phyloP scores from a whole-genome alignment of 92 coral and sea anemone species.

The Phenganax stokvisi region DNA sequence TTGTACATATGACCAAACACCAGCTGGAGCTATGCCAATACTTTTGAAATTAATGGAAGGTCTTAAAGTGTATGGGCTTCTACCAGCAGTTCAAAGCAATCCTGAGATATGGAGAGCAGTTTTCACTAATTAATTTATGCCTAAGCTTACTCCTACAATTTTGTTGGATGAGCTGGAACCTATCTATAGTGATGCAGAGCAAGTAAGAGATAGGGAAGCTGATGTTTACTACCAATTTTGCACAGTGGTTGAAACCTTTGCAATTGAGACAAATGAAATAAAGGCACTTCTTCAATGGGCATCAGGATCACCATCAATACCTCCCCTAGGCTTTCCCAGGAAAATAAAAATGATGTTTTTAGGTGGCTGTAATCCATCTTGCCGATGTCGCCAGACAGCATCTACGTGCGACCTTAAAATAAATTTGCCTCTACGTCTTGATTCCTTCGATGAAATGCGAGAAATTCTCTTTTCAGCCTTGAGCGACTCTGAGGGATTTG shows the following conservation, averaged over 20 bases:
- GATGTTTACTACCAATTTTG: conserved; percentile 46
- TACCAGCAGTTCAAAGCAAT: conserved; percentile 38
- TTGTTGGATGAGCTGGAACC: conserved; percentile 45
- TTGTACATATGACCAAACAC: conserved; percentile 51
- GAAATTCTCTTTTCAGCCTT: conserved; percentile 50
- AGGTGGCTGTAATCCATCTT: conserved; percentile 44
- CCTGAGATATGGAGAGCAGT: conserved; percentile 49
- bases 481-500: conserved; percentile 51
- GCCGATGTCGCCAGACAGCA: conserved; percentile 52
- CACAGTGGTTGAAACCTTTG: conserved; percentile 40
- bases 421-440: conserved; percentile 44
- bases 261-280: conserved; percentile 30
- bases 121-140: conserved; percentile 38
- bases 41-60: conserved; percentile 48
- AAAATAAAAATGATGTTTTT: conserved; percentile 44
- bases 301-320: conserved; percentile 44
- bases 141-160: conserved; percentile 42
- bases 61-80: conserved; percentile 50
- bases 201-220: conserved; percentile 42
- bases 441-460: conserved; percentile 47
- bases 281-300: conserved; percentile 47
- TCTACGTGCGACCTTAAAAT: conserved; percentile 51
- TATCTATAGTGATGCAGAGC: conserved; percentile 44
- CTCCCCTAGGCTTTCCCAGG: conserved; percentile 51
- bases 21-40: conserved; percentile 40